phyloP scores from a whole-genome alignment of 2,888 invertebrate genomes.

The Theretra japonica region DNA sequence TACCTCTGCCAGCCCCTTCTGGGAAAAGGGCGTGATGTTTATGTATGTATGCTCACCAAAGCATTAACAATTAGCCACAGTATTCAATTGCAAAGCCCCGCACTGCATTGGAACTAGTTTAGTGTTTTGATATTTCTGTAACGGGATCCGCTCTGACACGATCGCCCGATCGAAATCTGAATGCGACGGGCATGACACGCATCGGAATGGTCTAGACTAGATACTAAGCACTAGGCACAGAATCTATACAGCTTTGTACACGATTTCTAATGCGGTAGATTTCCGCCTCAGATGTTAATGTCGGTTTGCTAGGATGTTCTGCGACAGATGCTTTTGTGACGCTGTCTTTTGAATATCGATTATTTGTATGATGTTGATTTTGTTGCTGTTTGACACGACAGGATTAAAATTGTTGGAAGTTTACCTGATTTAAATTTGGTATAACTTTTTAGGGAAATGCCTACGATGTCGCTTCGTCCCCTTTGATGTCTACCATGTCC shows the following conservation, averaged over 20 bases:
- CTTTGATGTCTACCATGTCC: too few species aligned
- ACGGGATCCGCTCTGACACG: conserved; percentile 19
- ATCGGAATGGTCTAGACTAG: conserved; percentile 1
- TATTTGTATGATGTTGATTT: too few species aligned
- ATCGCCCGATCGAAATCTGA: background rate
- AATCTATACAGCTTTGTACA: conserved; percentile 11
- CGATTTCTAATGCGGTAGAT: background rate
- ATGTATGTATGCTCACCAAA: too few species aligned
- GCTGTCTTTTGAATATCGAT: too few species aligned
- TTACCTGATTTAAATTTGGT: too few species aligned
- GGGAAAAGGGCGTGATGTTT: too few species aligned
- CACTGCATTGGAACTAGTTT: conserved; percentile 5
- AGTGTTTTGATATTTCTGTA: conserved; percentile 6
- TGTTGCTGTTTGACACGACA: too few species aligned
- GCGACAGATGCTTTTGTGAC: too few species aligned
- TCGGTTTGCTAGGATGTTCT: background rate
- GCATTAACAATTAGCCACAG: conserved; percentile 16
- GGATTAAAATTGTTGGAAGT: too few species aligned
- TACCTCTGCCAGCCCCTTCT: too few species aligned
- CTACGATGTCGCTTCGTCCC: too few species aligned
- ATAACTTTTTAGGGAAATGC: too few species aligned
- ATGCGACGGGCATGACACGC: conserved; percentile 2
- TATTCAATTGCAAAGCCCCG: conserved; percentile 3
- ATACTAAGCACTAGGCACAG: background rate
- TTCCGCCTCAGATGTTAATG: background rate